These are phyloP conservation scores for Oostethus manadensis DNA, from an alignment of 2,113 vertebrate genomes.

Conservation along the genomic window DNA sequence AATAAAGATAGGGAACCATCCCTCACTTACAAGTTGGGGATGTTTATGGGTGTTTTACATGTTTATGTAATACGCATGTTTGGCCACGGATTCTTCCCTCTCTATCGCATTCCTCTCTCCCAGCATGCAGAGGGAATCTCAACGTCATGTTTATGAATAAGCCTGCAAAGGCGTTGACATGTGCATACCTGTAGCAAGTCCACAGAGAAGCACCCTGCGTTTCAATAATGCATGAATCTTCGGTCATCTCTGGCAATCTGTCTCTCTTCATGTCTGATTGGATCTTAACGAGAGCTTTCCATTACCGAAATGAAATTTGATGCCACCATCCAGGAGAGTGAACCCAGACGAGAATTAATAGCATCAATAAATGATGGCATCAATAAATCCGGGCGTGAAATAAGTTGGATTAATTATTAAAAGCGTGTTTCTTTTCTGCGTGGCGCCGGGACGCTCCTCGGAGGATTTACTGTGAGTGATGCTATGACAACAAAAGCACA, in stretches of 20 bases:
- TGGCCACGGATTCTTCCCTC: background rate
- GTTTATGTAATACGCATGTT: too few relatives aligned
- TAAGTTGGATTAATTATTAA: conserved; percentile 74
- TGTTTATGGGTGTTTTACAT: too few relatives aligned
- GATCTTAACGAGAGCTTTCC: conserved; percentile 74
- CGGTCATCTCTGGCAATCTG: conserved; percentile 49
- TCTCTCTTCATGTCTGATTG: conserved; percentile 71
- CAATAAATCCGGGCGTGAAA: conserved; percentile 71
- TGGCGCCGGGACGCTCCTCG: conserved; percentile 34
- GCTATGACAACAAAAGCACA: conserved; percentile 33
- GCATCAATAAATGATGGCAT: conserved; percentile 67
- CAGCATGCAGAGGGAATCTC: background rate
- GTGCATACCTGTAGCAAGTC: conserved; percentile 18
- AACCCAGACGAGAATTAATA: conserved; percentile 39
- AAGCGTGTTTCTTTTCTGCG: conserved; percentile 22
- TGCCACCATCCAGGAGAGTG: conserved; percentile 30
- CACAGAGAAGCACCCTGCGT: conserved; percentile 42
- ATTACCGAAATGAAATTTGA: conserved; percentile 78
- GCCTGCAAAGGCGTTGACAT: background rate
- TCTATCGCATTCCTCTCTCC: background rate
- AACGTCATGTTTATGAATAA: background rate
- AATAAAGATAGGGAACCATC: conserved; percentile 29
- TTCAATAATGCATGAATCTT: conserved; percentile 74
- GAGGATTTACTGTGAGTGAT: conserved; percentile 26
- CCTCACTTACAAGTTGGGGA: conserved; percentile 33